phyloP scores from a whole-genome alignment of 2,113 vertebrate genomes.

The Equus przewalskii region DNA sequence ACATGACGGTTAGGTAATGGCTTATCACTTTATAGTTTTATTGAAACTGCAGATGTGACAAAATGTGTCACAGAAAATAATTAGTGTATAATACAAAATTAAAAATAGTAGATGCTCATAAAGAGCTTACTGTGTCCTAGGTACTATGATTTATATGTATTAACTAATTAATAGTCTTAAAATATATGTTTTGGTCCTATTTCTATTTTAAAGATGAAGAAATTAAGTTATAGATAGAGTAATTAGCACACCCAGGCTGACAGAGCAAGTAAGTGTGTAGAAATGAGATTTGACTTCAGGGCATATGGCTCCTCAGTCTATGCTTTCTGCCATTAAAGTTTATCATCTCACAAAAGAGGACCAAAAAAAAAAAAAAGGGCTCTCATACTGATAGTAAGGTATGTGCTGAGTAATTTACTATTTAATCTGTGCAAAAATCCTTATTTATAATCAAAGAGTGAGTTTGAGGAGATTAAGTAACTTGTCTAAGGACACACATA shows the following conservation, averaged over 20 bases:
- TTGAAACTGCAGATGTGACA: not conserved
- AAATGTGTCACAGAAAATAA: not conserved
- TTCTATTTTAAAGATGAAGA: not conserved
- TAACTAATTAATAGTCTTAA: not conserved
- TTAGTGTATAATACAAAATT: not conserved
- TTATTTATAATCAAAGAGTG: not conserved
- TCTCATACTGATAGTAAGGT: not conserved
- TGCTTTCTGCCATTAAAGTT: not conserved
- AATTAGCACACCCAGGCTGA: not conserved
- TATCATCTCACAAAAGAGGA: not conserved
- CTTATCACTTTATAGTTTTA: not conserved
- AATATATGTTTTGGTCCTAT: not conserved
- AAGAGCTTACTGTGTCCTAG: not conserved
- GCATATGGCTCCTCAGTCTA: not conserved
- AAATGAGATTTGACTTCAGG: not conserved
- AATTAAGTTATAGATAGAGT: not conserved
- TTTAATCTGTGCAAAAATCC: not conserved
- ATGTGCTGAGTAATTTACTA: not conserved
- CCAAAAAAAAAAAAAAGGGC: too few relatives aligned
- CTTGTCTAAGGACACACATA: not conserved
- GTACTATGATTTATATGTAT: not conserved
- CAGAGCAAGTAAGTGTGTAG: not conserved
- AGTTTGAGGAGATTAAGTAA: not conserved
- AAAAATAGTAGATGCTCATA: not conserved
- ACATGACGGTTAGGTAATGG: not conserved